phyloP scores from a whole-genome alignment of 2,113 vertebrate species.

The Chaetorhynchus papuensis region DNA sequence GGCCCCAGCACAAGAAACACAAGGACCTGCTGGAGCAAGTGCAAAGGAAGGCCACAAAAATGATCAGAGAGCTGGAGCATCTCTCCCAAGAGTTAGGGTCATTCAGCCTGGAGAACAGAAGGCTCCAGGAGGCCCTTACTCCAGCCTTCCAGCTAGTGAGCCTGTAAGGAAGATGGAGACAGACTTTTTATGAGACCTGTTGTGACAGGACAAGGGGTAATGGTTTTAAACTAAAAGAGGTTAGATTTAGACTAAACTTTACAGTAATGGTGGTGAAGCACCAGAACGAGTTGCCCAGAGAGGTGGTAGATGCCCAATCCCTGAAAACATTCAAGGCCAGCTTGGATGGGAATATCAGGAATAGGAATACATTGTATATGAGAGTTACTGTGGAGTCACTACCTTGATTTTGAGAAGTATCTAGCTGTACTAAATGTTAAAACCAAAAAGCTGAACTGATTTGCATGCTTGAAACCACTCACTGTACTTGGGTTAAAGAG shows the following conservation, averaged over 20 bases:
- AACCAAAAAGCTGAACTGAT: not conserved
- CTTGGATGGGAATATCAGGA: not conserved
- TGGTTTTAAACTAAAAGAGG: not conserved
- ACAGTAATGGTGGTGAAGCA: not conserved
- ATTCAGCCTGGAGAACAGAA: not conserved
- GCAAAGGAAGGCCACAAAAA: not conserved
- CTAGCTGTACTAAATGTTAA: not conserved
- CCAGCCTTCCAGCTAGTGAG: not conserved
- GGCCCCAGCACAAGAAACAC: not conserved
- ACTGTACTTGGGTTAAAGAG: not conserved
- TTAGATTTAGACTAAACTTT: not conserved
- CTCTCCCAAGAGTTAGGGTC: not conserved
- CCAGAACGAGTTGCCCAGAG: not conserved
- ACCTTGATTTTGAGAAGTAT: not conserved
- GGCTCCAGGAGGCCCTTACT: not conserved
- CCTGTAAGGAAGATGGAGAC: not conserved
- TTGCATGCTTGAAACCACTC: not conserved
- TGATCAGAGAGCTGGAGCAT: rapidly evolving
- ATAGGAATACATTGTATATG: not conserved
- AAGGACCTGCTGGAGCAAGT: not conserved
- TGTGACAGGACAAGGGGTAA: not conserved
- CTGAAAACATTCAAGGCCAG: not conserved
- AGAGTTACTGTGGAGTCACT: not conserved
- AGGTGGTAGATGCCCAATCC: not conserved
- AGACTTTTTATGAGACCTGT: not conserved